Evolutionary conservation across 1,140 invertebrate species (phyloP).

Genomic region (Solenopsis fugax): DNA sequence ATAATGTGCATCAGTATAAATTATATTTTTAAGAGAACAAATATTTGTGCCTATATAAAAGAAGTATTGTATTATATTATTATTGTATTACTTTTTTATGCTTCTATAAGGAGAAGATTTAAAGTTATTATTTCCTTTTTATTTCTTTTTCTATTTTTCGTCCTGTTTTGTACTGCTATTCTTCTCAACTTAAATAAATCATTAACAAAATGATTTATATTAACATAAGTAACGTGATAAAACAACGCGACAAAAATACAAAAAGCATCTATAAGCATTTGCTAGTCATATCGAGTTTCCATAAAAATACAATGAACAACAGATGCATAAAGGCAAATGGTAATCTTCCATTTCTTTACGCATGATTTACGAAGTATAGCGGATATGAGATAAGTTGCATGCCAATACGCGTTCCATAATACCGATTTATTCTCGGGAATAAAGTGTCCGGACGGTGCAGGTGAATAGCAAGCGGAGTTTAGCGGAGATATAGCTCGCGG

Average conservation of each 20-base stretch:
- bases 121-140: not conserved
- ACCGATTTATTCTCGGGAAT: slow-evolving; percentile 33
- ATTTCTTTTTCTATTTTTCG: not conserved
- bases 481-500: slow-evolving; percentile 2
- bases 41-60: slow-evolving; percentile 5
- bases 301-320: slow-evolving; percentile 5
- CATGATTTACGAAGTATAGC: slow-evolving; percentile 37
- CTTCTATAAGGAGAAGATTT: not conserved
- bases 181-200: not conserved
- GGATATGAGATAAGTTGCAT: not conserved
- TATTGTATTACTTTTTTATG: not conserved
- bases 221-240: not conserved
- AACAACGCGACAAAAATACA: not conserved
- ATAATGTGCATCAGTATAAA: not conserved
- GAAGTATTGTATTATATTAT: not conserved
- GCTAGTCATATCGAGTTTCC: not conserved
- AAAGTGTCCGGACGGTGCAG: slow-evolving; percentile 24
- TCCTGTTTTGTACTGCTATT: not conserved
- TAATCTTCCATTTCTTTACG: slow-evolving; percentile 18
- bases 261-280: not conserved
- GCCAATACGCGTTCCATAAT: slow-evolving; percentile 17
- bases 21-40: not conserved
- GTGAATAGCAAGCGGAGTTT: not conserved
- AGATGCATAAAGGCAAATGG: slow-evolving; percentile 20
- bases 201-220: not conserved